A percentile compares a stretch with the other conserved stretches of the same genome.
Evolutionary conservation across 37 sponge, comb jelly and placozoan genomes (phyloP).

Genomic region (Halichondria panicea): DNA sequence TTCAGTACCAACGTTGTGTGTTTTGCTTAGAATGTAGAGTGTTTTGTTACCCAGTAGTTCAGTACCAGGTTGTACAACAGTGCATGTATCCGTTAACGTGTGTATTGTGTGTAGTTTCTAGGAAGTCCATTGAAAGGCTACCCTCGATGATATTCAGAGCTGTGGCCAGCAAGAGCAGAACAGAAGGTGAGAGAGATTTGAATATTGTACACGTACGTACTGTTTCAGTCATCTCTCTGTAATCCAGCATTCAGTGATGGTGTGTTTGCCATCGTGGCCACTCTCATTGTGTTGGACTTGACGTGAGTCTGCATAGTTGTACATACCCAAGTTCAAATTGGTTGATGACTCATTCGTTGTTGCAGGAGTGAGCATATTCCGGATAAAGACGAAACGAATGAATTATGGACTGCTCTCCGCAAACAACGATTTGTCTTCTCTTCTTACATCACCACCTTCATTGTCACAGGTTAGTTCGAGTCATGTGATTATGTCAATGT

Average conservation of each 20-base stretch:
- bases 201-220: too few species aligned
- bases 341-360: too few species aligned
- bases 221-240: too few species aligned
- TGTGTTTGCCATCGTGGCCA: slow-evolving; percentile 75
- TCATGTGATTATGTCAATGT: too few species aligned
- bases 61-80: neutral
- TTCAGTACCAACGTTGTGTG: too few species aligned
- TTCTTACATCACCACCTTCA: slow-evolving; percentile 23
- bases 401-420: slow-evolving; percentile 32
- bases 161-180: slow-evolving; percentile 41
- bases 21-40: neutral
- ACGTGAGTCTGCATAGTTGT: slow-evolving; percentile 35
- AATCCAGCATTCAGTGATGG: slow-evolving; percentile 75
- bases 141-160: slow-evolving; percentile 25
- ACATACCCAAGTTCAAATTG: too few species aligned
- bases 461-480: slow-evolving; percentile 34
- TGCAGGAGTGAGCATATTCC: slow-evolving; percentile 19
- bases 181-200: too few species aligned
- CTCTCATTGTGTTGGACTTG: slow-evolving; percentile 70
- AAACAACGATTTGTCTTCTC: slow-evolving; percentile 6
- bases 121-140: too few species aligned
- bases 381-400: neutral
- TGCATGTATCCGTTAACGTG: neutral
- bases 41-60: neutral
- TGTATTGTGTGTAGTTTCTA: too few species aligned